phyloP scores from a whole-genome alignment of 2,113 vertebrate genomes.

The Perca schrenkii region DNA sequence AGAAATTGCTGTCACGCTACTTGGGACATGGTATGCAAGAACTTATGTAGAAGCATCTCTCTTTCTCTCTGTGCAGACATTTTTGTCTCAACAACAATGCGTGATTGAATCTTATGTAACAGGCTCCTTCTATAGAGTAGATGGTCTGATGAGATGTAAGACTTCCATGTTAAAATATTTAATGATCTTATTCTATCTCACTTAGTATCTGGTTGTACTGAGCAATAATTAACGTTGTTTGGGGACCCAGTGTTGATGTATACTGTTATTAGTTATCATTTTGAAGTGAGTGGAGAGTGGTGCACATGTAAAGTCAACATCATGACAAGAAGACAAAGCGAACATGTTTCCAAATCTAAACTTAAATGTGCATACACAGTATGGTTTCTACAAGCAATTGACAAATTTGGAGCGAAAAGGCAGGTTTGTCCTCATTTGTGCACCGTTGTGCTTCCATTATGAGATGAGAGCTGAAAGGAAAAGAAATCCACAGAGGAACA shows the following conservation, averaged over 20 bases:
- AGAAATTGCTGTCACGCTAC: constrained; percentile 17
- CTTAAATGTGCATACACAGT: too few species aligned
- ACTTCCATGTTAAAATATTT: not conserved
- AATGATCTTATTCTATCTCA: not conserved
- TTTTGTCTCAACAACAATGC: not conserved
- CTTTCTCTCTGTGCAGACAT: not conserved
- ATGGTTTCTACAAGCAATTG: not conserved
- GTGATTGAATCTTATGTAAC: not conserved
- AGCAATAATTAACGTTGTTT: not conserved
- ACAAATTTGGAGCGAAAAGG: not conserved
- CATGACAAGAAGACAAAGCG: too few species aligned
- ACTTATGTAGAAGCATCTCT: constrained; percentile 11
- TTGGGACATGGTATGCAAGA: not conserved
- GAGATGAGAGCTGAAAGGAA: not conserved
- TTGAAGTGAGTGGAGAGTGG: not conserved
- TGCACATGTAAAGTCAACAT: too few species aligned
- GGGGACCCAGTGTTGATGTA: not conserved
- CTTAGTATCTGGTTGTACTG: not conserved
- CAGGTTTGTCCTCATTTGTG: not conserved
- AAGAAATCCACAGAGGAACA: not conserved
- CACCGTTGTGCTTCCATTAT: not conserved
- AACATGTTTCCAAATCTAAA: too few species aligned
- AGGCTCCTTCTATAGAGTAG: not conserved
- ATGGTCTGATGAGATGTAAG: constrained; percentile 10
- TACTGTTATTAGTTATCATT: not conserved